Evolutionary conservation across 2,888 invertebrate genomes (phyloP).

Genomic region (Drosophila helvetica): DNA sequence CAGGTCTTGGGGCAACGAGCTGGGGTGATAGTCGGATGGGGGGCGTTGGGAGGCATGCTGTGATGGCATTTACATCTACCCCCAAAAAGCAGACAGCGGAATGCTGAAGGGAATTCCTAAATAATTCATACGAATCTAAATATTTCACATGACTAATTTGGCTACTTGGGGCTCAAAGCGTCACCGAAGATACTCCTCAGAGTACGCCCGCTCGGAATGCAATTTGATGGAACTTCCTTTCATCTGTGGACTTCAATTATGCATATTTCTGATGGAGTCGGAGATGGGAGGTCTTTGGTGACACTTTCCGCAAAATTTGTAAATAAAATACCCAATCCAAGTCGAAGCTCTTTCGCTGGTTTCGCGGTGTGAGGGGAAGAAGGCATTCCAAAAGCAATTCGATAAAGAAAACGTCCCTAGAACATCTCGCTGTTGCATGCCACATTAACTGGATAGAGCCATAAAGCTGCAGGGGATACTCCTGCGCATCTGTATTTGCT

Average conservation of each 20-base stretch:
- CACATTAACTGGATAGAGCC: slow-evolving; percentile 43
- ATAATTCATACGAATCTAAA: not conserved
- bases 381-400: not conserved
- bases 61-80: too few relatives aligned
- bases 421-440: not conserved
- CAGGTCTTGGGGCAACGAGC: not conserved
- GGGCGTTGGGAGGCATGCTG: not conserved
- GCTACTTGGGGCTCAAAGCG: too few relatives aligned
- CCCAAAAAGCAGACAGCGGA: not conserved
- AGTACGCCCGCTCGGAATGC: slow-evolving; percentile 9
- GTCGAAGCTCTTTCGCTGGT: not conserved
- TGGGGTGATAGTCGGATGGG: not conserved
- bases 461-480: slow-evolving; percentile 41
- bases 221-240: not conserved
- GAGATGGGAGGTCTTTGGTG: not conserved
- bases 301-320: not conserved
- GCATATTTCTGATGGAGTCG: not conserved
- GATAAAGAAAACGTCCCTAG: not conserved
- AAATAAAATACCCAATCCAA: not conserved
- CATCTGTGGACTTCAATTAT: not conserved
- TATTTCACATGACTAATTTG: not conserved
- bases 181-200: not conserved
- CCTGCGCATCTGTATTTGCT: slow-evolving; percentile 51
- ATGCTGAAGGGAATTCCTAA: not conserved
- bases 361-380: not conserved